Conservation (phyloP, 37 sponge, comb jelly and placozoan species). For the Beroe ovata region DNA sequence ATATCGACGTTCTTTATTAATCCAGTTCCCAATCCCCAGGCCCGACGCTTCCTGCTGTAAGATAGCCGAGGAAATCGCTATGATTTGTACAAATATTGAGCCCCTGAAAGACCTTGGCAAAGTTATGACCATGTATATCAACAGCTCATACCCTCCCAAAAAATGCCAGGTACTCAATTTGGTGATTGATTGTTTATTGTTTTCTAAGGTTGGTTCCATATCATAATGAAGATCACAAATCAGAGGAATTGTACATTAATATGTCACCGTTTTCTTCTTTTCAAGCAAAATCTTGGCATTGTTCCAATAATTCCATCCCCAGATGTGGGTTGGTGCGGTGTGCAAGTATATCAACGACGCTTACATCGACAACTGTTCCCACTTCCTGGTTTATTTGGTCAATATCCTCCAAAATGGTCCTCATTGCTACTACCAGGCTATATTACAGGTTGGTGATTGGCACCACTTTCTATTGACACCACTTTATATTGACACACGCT, state of each 20-base stretch:
- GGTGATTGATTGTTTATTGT: no score
- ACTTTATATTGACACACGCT: not conserved
- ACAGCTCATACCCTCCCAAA: not conserved
- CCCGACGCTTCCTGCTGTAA: slow-evolving; percentile 42
- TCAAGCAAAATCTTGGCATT: no score
- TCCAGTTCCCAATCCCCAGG: no score
- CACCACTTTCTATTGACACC: not conserved
- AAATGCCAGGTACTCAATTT: slow-evolving; percentile 30
- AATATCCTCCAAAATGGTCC: slow-evolving; percentile 36
- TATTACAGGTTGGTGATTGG: not conserved
- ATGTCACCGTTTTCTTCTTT: no score
- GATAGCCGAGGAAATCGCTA: slow-evolving; percentile 7
- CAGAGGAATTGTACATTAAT: no score
- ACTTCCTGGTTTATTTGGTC: slow-evolving; percentile 51
- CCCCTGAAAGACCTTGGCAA: slow-evolving; percentile 17
- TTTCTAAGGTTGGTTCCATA: no score
- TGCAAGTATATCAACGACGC: slow-evolving; percentile 70
- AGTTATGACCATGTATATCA: slow-evolving; percentile 42
- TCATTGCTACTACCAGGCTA: slow-evolving; percentile 27
- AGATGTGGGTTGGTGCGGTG: slow-evolving; percentile 68
- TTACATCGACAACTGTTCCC: slow-evolving; percentile 51
- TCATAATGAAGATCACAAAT: no score
- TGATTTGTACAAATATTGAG: not conserved
- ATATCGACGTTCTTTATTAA: no score
- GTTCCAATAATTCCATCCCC: no score